A percentile compares a stretch with the other conserved stretches of the same genome.
phyloP scores from a whole-genome alignment of 2,113 vertebrate genomes.

The Leucosticte australis region DNA sequence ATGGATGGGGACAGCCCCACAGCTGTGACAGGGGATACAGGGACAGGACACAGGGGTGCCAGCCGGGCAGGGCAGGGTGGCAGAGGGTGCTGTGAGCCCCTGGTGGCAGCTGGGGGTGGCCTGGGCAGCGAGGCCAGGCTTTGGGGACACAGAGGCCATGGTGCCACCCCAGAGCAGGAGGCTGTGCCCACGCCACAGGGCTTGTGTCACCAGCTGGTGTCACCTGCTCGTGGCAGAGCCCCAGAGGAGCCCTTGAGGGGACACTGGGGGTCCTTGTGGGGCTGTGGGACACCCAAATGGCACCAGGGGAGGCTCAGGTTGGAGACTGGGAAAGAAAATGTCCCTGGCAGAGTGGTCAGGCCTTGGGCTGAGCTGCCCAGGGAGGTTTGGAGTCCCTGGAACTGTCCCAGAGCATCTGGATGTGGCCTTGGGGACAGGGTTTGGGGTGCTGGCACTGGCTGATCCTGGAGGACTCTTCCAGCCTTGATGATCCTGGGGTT shows the following conservation, averaged over 20 bases:
- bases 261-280: rapidly evolving
- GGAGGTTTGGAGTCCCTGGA: neutral
- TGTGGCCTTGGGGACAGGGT: neutral
- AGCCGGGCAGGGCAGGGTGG: neutral
- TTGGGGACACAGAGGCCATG: neutral
- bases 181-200: neutral
- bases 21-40: neutral
- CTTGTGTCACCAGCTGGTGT: neutral
- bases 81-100: neutral
- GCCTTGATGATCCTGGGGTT: rapidly evolving
- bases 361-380: neutral
- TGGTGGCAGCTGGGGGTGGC: rapidly evolving
- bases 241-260: rapidly evolving
- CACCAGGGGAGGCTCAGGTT: rapidly evolving
- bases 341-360: neutral
- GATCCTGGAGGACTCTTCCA: rapidly evolving
- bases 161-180: neutral
- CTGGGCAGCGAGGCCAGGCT: rapidly evolving
- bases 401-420: neutral
- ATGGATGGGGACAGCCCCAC: neutral
- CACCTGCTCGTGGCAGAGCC: neutral
- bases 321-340: neutral
- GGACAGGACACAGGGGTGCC: neutral
- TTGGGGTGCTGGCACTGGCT: neutral
- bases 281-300: neutral